Percentiles rank a stretch among this genome's conserved stretches.
Evolutionary conservation across 2,113 vertebrate genomes (phyloP).

Genomic region (Trogon surrucura): DNA sequence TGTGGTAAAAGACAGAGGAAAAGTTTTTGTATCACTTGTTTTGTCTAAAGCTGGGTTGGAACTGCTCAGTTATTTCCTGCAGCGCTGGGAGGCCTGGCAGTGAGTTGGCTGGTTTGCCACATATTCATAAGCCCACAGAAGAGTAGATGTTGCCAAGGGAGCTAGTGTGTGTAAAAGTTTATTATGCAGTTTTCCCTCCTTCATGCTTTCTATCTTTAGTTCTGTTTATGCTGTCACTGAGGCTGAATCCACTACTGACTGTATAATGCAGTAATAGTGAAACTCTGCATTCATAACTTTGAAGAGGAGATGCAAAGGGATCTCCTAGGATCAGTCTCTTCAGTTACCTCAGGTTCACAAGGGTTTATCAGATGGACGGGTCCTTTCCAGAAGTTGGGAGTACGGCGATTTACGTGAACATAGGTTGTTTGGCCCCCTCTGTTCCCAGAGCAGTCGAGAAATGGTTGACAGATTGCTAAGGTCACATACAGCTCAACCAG

Average conservation of each 20-base stretch:
- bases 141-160: background rate
- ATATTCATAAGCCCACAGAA: background rate
- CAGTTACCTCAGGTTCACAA: background rate
- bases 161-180: background rate
- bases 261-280: background rate
- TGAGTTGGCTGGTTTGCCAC: background rate
- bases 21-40: conserved; percentile 8
- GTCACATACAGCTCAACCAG: background rate
- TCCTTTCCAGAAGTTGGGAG: background rate
- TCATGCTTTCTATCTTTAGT: background rate
- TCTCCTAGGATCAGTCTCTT: background rate
- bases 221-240: background rate
- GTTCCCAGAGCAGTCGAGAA: background rate
- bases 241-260: background rate
- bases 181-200: background rate
- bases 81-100: background rate
- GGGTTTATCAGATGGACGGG: background rate
- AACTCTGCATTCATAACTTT: background rate
- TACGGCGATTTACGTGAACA: fast-evolving
- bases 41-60: conserved; percentile 31
- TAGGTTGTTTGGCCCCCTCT: background rate
- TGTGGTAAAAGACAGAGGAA: background rate
- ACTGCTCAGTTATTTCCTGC: background rate
- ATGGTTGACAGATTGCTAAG: background rate
- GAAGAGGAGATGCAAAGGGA: background rate